Percentiles rank a stretch among this genome's conserved stretches.
Conservation (phyloP, 1,140 invertebrate genomes). For the Drosophila novamexicana region DNA sequence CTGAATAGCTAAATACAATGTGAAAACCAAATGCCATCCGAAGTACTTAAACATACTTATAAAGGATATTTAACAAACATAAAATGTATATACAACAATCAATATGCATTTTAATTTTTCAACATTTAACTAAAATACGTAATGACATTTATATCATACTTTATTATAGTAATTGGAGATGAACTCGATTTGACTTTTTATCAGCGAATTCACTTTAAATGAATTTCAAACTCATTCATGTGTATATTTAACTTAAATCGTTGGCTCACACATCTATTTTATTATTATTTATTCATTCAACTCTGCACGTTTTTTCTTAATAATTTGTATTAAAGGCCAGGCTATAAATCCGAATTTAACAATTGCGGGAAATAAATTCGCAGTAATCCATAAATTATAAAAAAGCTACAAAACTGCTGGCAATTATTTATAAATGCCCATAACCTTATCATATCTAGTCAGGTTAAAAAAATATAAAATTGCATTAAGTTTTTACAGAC, state of each 20-base stretch:
- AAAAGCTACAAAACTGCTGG: too few species aligned
- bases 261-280: slow-evolving; percentile 3
- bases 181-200: neutral
- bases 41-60: too few species aligned
- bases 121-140: slow-evolving; percentile 2
- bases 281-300: neutral
- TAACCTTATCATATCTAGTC: too few species aligned
- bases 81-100: slow-evolving; percentile 23
- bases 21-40: slow-evolving; percentile 15
- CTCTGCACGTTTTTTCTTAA: neutral
- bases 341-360: slow-evolving; percentile 1
- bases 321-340: slow-evolving; percentile 14
- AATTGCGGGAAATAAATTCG: neutral
- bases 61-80: slow-evolving; percentile 7
- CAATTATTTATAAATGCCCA: too few species aligned
- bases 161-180: neutral
- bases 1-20: slow-evolving; percentile 6
- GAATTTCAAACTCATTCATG: slow-evolving; percentile 15
- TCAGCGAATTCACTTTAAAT: slow-evolving; percentile 1
- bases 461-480: too few species aligned
- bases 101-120: neutral
- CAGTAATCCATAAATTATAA: neutral
- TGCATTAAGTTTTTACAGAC: too few species aligned
- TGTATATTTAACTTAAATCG: slow-evolving; percentile 2
- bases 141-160: neutral